Percentiles rank a stretch among this genome's conserved stretches.
Conservation (phyloP, 2,888 invertebrate species). For the Drosophila robusta region DNA sequence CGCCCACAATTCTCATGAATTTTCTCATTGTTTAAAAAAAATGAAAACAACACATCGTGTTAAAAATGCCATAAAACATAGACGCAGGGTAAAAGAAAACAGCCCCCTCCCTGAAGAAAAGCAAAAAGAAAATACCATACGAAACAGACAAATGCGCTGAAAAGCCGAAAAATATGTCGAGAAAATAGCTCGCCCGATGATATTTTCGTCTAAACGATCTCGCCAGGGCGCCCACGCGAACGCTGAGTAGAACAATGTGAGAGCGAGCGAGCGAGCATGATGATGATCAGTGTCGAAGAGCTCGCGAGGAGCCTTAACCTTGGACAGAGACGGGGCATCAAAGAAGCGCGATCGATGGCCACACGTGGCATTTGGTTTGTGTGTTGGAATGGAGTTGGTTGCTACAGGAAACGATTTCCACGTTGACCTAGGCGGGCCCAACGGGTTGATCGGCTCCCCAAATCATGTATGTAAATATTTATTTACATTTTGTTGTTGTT, state of each 20-base stretch:
- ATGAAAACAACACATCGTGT: constrained; percentile 23
- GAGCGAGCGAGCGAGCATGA: constrained; percentile 3
- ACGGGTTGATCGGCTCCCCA: constrained; percentile 53
- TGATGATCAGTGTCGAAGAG: background rate
- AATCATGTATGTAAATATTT: constrained; percentile 52
- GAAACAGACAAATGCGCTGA: constrained; percentile 49
- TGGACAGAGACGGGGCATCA: constrained; percentile 28
- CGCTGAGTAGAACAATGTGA: constrained; percentile 21
- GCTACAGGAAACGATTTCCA: constrained; percentile 64
- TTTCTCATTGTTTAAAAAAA: constrained; percentile 27
- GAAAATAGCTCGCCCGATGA: constrained; percentile 40
- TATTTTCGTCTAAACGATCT: constrained; percentile 41
- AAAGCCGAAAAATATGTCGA: constrained; percentile 43
- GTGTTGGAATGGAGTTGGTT: constrained; percentile 4
- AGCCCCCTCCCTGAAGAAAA: constrained; percentile 1
- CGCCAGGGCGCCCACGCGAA: constrained; percentile 42
- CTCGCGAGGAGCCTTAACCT: constrained; percentile 40
- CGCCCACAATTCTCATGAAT: constrained; percentile 16
- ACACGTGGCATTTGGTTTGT: constrained; percentile 53
- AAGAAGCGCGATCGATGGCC: constrained; percentile 27
- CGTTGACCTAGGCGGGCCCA: constrained; percentile 72
- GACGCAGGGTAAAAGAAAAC: constrained; percentile 37
- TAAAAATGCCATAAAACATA: constrained; percentile 33
- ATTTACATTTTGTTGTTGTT: constrained; percentile 21
- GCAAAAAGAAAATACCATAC: constrained; percentile 2